Conservation (phyloP, 2,888 invertebrate species). For the Athetis lepigone region DNA sequence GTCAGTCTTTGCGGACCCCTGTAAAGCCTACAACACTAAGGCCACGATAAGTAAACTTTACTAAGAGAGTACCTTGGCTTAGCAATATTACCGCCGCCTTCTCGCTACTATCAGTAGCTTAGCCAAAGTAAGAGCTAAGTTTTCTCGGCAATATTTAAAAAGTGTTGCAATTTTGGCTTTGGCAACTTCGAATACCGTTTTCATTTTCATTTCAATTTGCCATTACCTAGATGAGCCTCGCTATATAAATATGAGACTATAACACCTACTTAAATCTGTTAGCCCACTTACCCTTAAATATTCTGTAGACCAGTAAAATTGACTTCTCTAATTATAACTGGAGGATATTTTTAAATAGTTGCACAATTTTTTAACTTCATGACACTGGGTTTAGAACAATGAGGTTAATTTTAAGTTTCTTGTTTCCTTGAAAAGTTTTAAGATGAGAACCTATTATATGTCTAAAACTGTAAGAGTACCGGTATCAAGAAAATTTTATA, state of each 20-base stretch:
- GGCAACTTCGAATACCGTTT: too few species aligned
- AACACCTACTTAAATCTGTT: neutral
- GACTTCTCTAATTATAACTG: neutral
- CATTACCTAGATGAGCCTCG: neutral
- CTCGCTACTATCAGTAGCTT: too few species aligned
- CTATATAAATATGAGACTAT: neutral
- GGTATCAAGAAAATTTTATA: neutral
- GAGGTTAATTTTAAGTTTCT: constrained; percentile 3
- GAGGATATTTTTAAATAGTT: constrained; percentile 6
- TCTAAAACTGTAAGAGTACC: neutral
- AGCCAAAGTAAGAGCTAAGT: too few species aligned
- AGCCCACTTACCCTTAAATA: neutral
- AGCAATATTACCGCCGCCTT: too few species aligned
- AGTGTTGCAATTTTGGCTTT: too few species aligned
- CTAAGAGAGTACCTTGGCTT: too few species aligned
- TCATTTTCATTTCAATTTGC: too few species aligned
- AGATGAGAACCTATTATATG: neutral
- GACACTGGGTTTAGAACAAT: neutral
- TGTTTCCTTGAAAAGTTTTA: neutral
- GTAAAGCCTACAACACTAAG: too few species aligned
- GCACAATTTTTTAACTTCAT: constrained; percentile 2
- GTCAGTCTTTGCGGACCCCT: too few species aligned
- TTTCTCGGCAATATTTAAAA: too few species aligned
- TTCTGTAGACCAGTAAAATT: neutral
- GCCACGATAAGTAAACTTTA: too few species aligned